Evolutionary conservation across 2,113 vertebrate species (phyloP).

Genomic region (Benitochromis conjunctus): DNA sequence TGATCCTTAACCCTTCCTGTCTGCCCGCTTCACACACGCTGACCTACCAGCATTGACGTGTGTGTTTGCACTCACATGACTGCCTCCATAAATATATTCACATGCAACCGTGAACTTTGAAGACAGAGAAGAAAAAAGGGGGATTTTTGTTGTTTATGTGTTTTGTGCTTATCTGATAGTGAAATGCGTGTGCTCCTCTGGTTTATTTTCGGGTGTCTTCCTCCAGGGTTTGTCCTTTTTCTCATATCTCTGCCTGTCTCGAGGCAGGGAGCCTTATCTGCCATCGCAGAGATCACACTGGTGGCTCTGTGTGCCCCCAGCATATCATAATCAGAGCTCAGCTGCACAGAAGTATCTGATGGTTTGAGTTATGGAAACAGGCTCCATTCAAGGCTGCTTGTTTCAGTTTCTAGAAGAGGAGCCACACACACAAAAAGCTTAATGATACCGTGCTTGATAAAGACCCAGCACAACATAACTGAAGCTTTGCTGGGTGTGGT

Average conservation of each 20-base stretch:
- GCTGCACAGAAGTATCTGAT: background rate
- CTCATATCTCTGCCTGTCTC: background rate
- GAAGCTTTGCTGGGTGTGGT: slow-evolving; percentile 37
- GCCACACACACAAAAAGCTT: background rate
- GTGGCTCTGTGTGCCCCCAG: background rate
- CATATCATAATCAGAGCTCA: background rate
- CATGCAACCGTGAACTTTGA: background rate
- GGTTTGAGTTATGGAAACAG: background rate
- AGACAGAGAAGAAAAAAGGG: background rate
- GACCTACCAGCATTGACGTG: background rate
- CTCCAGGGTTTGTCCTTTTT: slow-evolving; percentile 6
- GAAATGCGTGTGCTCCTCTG: background rate
- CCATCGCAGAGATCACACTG: slow-evolving; percentile 18
- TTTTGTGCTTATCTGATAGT: slow-evolving; percentile 24
- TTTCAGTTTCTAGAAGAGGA: background rate
- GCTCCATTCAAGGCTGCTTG: background rate
- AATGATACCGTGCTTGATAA: slow-evolving; percentile 18
- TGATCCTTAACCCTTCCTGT: slow-evolving; percentile 22
- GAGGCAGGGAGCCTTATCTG: slow-evolving; percentile 14
- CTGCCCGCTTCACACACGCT: background rate
- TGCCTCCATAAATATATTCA: background rate
- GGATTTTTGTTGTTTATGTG: slow-evolving; percentile 7
- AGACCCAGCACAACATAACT: slow-evolving; percentile 8
- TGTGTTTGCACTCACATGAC: slow-evolving; percentile 12
- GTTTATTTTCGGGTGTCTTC: slow-evolving; percentile 17